Base-by-base conservation (phyloP, 2,113 vertebrate genomes). In the Willisornis vidua region DNA sequence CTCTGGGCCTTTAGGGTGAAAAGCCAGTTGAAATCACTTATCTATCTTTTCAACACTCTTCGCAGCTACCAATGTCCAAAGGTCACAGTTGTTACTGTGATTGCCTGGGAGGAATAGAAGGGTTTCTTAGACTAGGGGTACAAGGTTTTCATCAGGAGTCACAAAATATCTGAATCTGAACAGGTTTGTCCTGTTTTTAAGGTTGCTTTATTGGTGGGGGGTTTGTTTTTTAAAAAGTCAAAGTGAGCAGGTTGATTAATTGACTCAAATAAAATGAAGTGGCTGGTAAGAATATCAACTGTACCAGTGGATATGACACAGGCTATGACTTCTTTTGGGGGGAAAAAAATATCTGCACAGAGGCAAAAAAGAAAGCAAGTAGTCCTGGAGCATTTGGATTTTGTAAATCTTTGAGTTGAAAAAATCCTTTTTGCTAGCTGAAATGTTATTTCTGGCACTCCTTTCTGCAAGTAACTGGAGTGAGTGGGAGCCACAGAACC, bases 361-460 rank as follows among this genome's bases (percentile, higher is more conserved):
- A 70, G 19, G 15, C 29, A 85, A 75, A 85, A 76, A 54, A 61
- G 43, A 76, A 85, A 93, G 23, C 22, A 49, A 65, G 25, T 39
- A 62, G 29, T 82, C n/a, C 17, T 45, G 51, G 77, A 90, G 22
- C 29, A 74, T 11, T 39, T 66, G 16, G 14, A 29, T 85, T 89
- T 83, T 62, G 26, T 28, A 85, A 83, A 74, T 26, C 46, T 67
- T 67, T 33, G 28, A 77, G 70, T 13, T 73, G n/a, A 93, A 73
- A 70, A 66, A 59, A 79, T 29, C 14, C 25, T 72, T 90, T 71
- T 81, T 76, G 7, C 62, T 62, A 35, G 51, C 51, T 85, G 43
- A 77, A 79, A 51, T 14, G 9, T 89, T 89, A 35, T 93, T 95
- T 91, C 71, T 96, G 93, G 85, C 67, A 55, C 31, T 79, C 12